A percentile compares a stretch with the other conserved stretches of the same genome.
Evolutionary conservation across 2,888 invertebrate genomes (phyloP).

Genomic region (Phyllotreta striolata): DNA sequence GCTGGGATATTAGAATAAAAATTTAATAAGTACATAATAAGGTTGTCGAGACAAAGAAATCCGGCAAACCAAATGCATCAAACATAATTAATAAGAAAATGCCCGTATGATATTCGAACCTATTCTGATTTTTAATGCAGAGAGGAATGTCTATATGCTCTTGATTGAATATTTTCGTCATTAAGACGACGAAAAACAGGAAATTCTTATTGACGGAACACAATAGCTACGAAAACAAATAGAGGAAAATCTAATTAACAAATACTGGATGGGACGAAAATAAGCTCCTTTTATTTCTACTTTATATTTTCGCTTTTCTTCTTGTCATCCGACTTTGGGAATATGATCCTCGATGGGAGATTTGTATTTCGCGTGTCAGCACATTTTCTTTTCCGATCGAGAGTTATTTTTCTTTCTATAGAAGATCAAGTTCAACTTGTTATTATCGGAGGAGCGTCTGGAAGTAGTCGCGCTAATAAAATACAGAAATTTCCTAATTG

Average conservation of each 20-base stretch:
- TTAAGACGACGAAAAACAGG: conserved; percentile 33
- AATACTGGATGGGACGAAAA: conserved; percentile 26
- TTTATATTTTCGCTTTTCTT: conserved; percentile 23
- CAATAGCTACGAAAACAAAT: conserved; percentile 30
- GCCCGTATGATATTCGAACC: conserved; percentile 29
- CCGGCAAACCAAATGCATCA: background rate
- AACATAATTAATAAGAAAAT: conserved; percentile 25
- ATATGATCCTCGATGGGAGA: conserved; percentile 20
- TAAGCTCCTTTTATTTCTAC: conserved; percentile 19
- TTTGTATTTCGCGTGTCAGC: conserved; percentile 13
- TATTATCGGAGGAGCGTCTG: conserved; percentile 14
- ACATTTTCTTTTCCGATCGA: conserved; percentile 23
- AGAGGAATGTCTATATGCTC: conserved; percentile 24
- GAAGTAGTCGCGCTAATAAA: too few relatives aligned
- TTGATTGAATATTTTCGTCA: conserved; percentile 38
- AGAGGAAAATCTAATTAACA: conserved; percentile 34
- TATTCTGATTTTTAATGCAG: conserved; percentile 18
- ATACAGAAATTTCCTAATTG: too few relatives aligned
- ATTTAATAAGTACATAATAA: too few relatives aligned
- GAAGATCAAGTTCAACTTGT: conserved; percentile 32
- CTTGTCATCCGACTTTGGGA: conserved; percentile 22
- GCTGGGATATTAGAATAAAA: too few relatives aligned
- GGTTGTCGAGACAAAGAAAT: too few relatives aligned
- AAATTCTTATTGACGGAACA: conserved; percentile 34
- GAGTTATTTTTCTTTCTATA: conserved; percentile 21